Evolutionary conservation across 2,888 invertebrate genomes (phyloP).

Genomic region (Noctuana brunneofusca): DNA sequence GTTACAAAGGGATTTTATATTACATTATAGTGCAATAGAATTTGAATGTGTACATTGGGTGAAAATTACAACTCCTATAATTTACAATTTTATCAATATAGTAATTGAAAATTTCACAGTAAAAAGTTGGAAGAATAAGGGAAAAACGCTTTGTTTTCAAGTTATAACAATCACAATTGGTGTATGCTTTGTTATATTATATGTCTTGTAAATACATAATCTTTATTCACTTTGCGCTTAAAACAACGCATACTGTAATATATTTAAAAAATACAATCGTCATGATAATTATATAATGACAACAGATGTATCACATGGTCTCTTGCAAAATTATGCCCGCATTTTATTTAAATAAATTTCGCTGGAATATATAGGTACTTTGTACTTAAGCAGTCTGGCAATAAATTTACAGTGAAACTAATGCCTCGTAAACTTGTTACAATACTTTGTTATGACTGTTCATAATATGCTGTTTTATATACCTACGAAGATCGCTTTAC

Average conservation of each 20-base stretch:
- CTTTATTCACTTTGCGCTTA: conserved; percentile 1
- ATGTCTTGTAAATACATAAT: conserved; percentile 12
- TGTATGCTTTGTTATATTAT: conserved; percentile 3
- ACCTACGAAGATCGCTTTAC: conserved; percentile 17
- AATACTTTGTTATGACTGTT: conserved; percentile 38
- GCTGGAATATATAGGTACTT: conserved; percentile 43
- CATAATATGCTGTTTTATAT: conserved; percentile 36
- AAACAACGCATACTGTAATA: conserved; percentile 2
- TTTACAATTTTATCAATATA: conserved; percentile 50
- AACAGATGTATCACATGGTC: conserved; percentile 15
- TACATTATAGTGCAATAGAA: conserved; percentile 73
- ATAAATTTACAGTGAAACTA: conserved; percentile 42
- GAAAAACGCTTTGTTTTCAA: conserved; percentile 28
- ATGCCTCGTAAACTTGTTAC: conserved; percentile 38
- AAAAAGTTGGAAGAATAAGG: conserved; percentile 27
- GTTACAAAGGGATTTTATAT: conserved; percentile 67
- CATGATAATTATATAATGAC: conserved; percentile 4
- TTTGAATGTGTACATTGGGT: conserved; percentile 73
- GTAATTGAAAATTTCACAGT: conserved; percentile 24
- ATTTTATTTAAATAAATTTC: conserved; percentile 36
- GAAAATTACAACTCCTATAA: conserved; percentile 64
- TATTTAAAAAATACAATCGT: conserved; percentile 18
- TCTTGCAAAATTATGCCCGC: conserved; percentile 33
- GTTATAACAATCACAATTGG: conserved; percentile 13
- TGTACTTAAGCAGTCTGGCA: conserved; percentile 46